phyloP scores from a whole-genome alignment of 35 echinoderm and acorn worm species.

The Acanthaster planci region DNA sequence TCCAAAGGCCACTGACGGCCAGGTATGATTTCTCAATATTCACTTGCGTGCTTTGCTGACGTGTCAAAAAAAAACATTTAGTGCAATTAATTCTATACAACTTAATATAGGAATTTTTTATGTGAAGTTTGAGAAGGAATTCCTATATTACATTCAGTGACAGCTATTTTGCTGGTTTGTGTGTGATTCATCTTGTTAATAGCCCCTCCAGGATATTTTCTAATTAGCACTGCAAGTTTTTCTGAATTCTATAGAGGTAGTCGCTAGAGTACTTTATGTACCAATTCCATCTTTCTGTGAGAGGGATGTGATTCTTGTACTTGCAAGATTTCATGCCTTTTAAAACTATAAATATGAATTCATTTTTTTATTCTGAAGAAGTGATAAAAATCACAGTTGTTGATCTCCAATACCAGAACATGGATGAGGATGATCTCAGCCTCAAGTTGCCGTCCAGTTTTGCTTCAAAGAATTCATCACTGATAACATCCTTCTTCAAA shows the following conservation, averaged over 20 bases:
- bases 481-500: constrained; percentile 11
- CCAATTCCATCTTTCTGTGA: too few relatives aligned
- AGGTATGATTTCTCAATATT: neutral
- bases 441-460: neutral
- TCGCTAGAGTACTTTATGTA: too few relatives aligned
- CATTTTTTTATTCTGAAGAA: too few relatives aligned
- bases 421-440: neutral
- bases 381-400: too few relatives aligned
- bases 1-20: neutral
- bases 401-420: neutral
- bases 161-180: neutral
- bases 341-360: too few relatives aligned
- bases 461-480: neutral
- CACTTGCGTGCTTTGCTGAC: neutral
- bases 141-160: neutral
- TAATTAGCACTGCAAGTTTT: too few relatives aligned
- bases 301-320: too few relatives aligned
- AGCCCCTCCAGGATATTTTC: too few relatives aligned
- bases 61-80: neutral
- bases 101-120: neutral
- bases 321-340: too few relatives aligned
- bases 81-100: neutral
- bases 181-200: neutral
- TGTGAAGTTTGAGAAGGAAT: neutral
- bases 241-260: too few relatives aligned